Evolutionary conservation across 2,888 invertebrate species (phyloP), one percentile per base, ranked within the genome.

Genomic region (Masnerella sp.): DNA sequence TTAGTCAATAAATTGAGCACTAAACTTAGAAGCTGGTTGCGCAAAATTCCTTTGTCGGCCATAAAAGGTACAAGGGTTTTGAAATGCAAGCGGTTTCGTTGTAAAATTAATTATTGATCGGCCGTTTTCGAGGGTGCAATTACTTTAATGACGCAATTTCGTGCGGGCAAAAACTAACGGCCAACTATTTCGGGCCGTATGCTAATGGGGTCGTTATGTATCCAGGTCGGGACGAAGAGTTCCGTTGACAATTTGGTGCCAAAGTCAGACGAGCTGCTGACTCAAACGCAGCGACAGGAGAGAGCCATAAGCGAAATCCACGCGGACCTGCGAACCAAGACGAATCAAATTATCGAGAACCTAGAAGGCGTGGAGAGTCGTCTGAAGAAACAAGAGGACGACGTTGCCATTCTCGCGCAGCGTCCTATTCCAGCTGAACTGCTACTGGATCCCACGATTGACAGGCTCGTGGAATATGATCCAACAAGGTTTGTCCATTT

Each of bases 241-340:
- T 94, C 95, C 0, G 95, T 96, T 0, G 95, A 96, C 85, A 93
- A 95, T 85, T 89, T 96, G 52, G 91, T 96, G 32, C 95, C 96
- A 0, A 96, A 96, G 88, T 95, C 95, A 0, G 95, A 96, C 83
- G 95, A 95, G 80, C 88, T 96, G 3, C 88, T 96, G 9, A 94
- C 94, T 0, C 95, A 96, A 86, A 95, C 95, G 0, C 95, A 95
- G 81, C 89, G 96, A 1, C 96, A 96, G 83, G 95, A 96, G 83
- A 90, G 96, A 4, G 95, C 95, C 0, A 95, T 96, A 76, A 95
- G 92, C 28, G 94, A 95, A 87, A 95, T 96, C 62, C 95, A 95
- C 85, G 93, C 92, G 62, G 96, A 96, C 84, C 88, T 95, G 32
- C 90, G 94, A 75, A 89, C 93, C 0, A 96, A 95, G 85, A 94